Conservation (phyloP, 2,797 vertebrate species). For the Gymnothorax javanicus region DNA sequence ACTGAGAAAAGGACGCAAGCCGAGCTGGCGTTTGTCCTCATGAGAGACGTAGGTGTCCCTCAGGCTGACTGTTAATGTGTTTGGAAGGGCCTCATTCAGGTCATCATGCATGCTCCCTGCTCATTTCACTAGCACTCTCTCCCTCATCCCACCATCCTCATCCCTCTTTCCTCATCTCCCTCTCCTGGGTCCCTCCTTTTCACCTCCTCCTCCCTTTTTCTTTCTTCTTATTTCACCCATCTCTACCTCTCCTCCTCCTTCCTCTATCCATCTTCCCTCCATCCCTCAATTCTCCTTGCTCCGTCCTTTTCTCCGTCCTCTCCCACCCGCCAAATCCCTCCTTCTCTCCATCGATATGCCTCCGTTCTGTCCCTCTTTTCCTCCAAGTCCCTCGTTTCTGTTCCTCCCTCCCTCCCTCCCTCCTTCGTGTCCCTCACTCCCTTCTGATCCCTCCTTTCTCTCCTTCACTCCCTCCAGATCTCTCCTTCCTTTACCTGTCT, state of each 20-base stretch:
- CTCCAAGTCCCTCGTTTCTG: conserved; percentile 18
- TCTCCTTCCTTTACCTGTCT: conserved; percentile 30
- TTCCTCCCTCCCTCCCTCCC: not conserved
- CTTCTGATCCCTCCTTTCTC: conserved; percentile 25
- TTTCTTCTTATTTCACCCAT: too few relatives aligned
- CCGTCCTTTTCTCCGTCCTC: not conserved
- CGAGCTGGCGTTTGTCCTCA: conserved; percentile 43
- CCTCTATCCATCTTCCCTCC: too few relatives aligned
- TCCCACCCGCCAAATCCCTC: not conserved
- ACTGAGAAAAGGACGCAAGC: conserved; percentile 28
- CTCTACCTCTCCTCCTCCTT: too few relatives aligned
- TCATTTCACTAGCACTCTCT: conserved; percentile 25
- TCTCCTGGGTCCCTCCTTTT: not conserved
- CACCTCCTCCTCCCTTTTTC: too few relatives aligned
- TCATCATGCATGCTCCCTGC: not conserved
- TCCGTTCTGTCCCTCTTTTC: not conserved
- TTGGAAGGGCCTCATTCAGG: not conserved
- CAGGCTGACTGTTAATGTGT: conserved; percentile 34
- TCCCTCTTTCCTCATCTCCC: conserved; percentile 37
- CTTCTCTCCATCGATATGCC: not conserved
- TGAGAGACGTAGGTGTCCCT: conserved; percentile 40
- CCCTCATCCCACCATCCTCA: not conserved
- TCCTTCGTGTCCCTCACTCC: not conserved
- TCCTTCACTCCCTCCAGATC: not conserved
- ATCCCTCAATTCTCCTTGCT: too few relatives aligned